Conservation (phyloP, 2,797 vertebrate genomes). For the Myotis vivesi region DNA sequence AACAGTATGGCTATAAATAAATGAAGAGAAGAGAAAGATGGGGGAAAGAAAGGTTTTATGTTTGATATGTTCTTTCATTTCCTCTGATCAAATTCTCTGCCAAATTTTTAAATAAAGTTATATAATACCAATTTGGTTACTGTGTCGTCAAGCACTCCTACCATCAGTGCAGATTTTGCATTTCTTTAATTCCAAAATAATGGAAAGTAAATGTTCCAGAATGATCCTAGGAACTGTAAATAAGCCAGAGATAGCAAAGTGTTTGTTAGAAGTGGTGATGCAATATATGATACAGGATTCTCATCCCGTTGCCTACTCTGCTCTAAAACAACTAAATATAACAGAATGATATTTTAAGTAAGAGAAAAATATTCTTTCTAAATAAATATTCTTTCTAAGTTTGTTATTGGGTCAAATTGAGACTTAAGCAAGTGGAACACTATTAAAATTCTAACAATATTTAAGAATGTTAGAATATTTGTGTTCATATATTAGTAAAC, state of each 20-base stretch:
- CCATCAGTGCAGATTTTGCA: not conserved
- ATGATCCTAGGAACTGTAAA: not conserved
- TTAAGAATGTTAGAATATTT: not conserved
- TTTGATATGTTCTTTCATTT: not conserved
- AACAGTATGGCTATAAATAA: constrained; percentile 54
- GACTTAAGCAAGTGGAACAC: not conserved
- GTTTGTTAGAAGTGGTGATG: not conserved
- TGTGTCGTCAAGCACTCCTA: not conserved
- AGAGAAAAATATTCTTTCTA: not conserved
- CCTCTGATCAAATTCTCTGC: not conserved
- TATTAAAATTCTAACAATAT: not conserved
- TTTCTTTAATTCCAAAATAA: constrained; percentile 26
- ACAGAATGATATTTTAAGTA: not conserved
- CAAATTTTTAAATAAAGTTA: constrained; percentile 16
- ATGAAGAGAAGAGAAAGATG: constrained; percentile 48
- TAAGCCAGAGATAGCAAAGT: not conserved
- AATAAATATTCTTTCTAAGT: constrained; percentile 9
- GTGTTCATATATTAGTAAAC: not conserved
- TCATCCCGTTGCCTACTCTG: not conserved
- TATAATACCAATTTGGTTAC: not conserved
- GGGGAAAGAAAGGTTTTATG: not conserved
- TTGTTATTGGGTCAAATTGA: not conserved
- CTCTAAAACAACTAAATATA: constrained; percentile 19
- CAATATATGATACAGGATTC: not conserved
- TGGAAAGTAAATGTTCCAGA: not conserved